These are phyloP conservation scores for Galago senegalensis DNA, from an alignment of 2,797 vertebrate genomes.

Conservation along the genomic window DNA sequence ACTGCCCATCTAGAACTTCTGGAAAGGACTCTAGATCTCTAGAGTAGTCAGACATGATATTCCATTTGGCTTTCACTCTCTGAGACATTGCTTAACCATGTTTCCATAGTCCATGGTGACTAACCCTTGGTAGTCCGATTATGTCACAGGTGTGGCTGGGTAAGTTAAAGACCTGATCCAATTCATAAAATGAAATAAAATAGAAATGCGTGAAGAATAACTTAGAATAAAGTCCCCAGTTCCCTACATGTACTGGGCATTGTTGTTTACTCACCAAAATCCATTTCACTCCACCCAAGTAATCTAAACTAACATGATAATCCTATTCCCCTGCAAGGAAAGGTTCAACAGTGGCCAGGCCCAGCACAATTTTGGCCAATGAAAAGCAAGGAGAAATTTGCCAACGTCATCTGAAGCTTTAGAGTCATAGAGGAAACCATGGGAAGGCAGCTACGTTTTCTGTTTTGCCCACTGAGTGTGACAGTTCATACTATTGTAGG, in stretches of 20 bases:
- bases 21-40: background rate
- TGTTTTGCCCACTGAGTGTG: background rate
- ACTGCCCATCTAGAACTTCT: background rate
- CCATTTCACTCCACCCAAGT: background rate
- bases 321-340: background rate
- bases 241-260: background rate
- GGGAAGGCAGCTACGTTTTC: background rate
- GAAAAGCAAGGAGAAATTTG: background rate
- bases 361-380: background rate
- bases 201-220: background rate
- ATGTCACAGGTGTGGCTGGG: background rate
- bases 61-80: slow-evolving; percentile 3
- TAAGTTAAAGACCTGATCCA: background rate
- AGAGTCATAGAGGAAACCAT: background rate
- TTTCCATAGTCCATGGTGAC: background rate
- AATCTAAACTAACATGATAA: background rate
- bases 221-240: background rate
- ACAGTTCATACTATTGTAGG: background rate
- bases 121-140: background rate
- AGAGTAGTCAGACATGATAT: background rate
- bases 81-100: background rate
- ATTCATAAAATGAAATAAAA: slow-evolving; percentile 9
- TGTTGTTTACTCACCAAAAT: background rate
- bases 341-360: background rate
- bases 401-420: background rate